phyloP scores from a whole-genome alignment of 2,113 vertebrate genomes.

The Pollimyrus isidori region DNA sequence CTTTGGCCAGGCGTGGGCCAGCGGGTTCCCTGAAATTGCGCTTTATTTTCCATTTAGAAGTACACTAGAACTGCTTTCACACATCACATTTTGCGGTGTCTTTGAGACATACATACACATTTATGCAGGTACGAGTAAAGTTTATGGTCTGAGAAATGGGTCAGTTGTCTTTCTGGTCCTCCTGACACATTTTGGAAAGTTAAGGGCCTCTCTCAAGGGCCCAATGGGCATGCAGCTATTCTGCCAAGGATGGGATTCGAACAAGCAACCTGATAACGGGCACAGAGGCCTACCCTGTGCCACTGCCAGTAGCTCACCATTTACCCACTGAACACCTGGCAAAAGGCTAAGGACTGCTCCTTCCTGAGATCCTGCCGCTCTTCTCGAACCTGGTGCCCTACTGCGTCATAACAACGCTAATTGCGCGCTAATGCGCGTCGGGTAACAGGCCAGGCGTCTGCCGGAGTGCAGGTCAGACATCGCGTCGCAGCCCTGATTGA shows the following conservation, averaged over 20 bases:
- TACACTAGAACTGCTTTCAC: neutral
- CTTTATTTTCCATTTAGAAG: neutral
- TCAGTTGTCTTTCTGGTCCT: neutral
- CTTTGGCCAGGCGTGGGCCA: neutral
- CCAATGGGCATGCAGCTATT: neutral
- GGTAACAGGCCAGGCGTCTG: neutral
- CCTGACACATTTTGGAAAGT: neutral
- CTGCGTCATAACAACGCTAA: neutral
- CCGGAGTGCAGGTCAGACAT: neutral
- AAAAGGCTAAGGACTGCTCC: neutral
- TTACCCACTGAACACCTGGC: neutral
- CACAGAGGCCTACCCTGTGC: neutral
- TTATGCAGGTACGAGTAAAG: neutral
- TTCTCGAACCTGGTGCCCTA: neutral
- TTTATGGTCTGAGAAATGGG: neutral
- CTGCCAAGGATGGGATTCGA: neutral
- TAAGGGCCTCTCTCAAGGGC: neutral
- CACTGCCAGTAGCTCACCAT: neutral
- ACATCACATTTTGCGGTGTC: neutral
- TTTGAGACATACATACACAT: neutral
- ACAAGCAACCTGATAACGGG: neutral
- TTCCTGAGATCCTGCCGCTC: neutral
- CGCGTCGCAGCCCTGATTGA: neutral
- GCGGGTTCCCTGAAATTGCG: neutral
- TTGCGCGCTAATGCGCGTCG: neutral